Conservation (phyloP, 2,888 invertebrate species). For the Sphinx pinastri region DNA sequence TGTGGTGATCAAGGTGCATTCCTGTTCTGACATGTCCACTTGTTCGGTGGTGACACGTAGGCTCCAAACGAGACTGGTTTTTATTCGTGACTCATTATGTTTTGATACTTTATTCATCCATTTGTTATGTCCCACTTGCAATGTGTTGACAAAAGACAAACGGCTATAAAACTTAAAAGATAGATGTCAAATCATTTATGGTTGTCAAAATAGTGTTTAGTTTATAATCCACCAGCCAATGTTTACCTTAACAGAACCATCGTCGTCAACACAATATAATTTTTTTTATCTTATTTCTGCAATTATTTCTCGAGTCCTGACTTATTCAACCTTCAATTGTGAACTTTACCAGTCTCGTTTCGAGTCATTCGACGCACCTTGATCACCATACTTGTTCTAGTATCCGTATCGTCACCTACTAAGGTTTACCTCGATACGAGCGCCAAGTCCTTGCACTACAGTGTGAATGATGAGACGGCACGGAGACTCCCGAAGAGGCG, state of each 20-base stretch:
- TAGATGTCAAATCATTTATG: no score
- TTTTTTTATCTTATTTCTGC: not conserved
- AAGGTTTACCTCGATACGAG: slow-evolving; percentile 80
- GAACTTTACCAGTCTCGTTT: slow-evolving; percentile 21
- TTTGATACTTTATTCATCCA: slow-evolving; percentile 21
- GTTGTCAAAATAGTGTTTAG: no score
- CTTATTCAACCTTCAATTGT: slow-evolving; percentile 17
- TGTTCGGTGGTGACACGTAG: slow-evolving; percentile 25
- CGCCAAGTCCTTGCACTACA: slow-evolving; percentile 71
- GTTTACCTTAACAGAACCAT: not conserved
- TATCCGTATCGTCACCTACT: slow-evolving; percentile 83
- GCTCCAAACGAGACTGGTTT: slow-evolving; percentile 29
- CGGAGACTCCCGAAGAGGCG: slow-evolving; percentile 37
- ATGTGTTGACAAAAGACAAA: not conserved
- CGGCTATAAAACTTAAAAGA: no score
- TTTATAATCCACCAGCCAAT: not conserved
- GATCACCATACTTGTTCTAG: slow-evolving; percentile 61
- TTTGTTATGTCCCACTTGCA: not conserved
- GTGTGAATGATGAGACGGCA: slow-evolving; percentile 71
- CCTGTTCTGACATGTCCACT: slow-evolving; percentile 27
- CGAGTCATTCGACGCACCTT: slow-evolving; percentile 44
- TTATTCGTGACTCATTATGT: slow-evolving; percentile 32
- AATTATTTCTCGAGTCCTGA: slow-evolving; percentile 32
- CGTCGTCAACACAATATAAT: not conserved
- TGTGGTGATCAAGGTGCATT: slow-evolving; percentile 84